Conservation (phyloP, 2,113 vertebrate species). For the Ifrita kowaldi region DNA sequence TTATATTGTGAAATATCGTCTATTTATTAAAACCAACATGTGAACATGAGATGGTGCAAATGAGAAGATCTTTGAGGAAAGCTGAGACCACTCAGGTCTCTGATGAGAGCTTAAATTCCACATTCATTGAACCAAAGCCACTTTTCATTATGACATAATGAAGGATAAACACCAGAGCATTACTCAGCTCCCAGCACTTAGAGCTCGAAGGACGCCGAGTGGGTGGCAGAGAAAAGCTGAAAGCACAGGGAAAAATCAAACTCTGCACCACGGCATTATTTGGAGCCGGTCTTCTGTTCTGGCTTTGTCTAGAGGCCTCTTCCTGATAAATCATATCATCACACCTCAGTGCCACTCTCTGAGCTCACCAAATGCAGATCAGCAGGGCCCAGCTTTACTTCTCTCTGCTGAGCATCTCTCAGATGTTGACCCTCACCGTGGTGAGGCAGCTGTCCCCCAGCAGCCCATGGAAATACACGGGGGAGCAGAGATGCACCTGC, state of each 20-base stretch:
- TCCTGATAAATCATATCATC: not conserved
- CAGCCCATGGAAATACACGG: rapidly evolving
- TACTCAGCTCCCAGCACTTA: not conserved
- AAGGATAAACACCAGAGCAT: conserved; percentile 20
- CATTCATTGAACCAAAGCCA: not conserved
- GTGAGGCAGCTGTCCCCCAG: not conserved
- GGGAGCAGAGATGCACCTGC: not conserved
- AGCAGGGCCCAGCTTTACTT: not conserved
- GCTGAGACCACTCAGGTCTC: not conserved
- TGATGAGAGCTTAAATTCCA: not conserved
- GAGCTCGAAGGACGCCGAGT: conserved; percentile 28
- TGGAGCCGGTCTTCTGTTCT: not conserved
- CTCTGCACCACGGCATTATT: not conserved
- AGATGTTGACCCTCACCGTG: not conserved
- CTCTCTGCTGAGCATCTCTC: not conserved
- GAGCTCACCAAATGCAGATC: not conserved
- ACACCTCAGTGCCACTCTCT: not conserved
- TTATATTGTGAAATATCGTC: not conserved
- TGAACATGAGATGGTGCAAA: not conserved
- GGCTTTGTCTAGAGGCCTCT: not conserved
- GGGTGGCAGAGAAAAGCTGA: conserved; percentile 16
- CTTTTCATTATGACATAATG: not conserved
- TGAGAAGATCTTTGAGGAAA: not conserved
- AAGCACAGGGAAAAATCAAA: not conserved
- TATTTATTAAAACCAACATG: not conserved